A percentile compares a stretch with the other conserved stretches of the same genome.
phyloP scores from a whole-genome alignment of 2,888 invertebrate species.

The Mycalesis mineus region DNA sequence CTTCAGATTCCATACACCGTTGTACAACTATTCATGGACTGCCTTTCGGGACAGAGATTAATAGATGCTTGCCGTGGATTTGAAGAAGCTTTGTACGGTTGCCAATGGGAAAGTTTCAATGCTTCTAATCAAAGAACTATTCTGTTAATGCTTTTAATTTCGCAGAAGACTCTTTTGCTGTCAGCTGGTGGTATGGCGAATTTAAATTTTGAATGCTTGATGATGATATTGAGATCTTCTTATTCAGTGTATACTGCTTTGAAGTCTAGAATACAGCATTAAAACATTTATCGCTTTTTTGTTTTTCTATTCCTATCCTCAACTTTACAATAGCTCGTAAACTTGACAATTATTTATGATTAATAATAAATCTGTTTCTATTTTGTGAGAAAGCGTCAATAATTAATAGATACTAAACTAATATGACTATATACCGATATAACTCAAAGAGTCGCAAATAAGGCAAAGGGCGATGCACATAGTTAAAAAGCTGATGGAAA shows the following conservation, averaged over 20 bases:
- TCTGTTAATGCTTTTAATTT: conserved; percentile 44
- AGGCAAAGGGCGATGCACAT: too few relatives aligned
- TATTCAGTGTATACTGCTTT: conserved; percentile 57
- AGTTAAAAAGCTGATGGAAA: too few relatives aligned
- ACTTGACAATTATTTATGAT: too few relatives aligned
- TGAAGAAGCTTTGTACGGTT: conserved; percentile 46
- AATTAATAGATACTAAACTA: too few relatives aligned
- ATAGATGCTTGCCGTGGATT: conserved; percentile 48
- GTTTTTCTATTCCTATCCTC: not conserved
- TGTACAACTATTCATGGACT: conserved; percentile 49
- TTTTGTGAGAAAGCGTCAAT: too few relatives aligned
- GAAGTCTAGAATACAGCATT: conserved; percentile 30
- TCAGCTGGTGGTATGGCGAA: conserved; percentile 52
- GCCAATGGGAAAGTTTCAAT: conserved; percentile 57
- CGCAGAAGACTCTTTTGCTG: conserved; percentile 50
- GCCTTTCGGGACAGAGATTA: conserved; percentile 49
- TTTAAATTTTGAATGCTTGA: conserved; percentile 45
- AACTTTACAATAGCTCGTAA: not conserved
- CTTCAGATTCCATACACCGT: conserved; percentile 46
- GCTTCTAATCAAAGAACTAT: conserved; percentile 46
- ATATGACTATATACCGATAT: too few relatives aligned
- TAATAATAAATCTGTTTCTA: too few relatives aligned
- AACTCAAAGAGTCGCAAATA: too few relatives aligned
- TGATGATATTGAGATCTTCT: conserved; percentile 45
- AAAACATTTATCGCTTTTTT: not conserved